A percentile compares a stretch with the other conserved stretches of the same genome.
Conservation (phyloP, 2,888 invertebrate species). For the Coleophora deauratella region DNA sequence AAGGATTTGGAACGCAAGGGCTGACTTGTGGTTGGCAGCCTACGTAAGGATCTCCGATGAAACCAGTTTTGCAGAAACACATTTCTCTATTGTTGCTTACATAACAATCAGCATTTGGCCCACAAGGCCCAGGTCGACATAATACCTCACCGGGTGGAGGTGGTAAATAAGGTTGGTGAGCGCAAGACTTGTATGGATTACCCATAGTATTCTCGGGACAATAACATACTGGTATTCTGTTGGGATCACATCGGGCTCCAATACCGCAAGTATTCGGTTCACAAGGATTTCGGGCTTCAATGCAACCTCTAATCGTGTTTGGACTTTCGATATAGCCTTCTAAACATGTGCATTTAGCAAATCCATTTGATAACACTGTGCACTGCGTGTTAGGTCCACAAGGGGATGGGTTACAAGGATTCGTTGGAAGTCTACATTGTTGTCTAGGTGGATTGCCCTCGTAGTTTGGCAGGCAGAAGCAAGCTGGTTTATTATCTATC, state of each 20-base stretch:
- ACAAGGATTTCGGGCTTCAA: conserved; percentile 85
- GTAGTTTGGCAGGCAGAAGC: conserved; percentile 91
- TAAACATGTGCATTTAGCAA: conserved; percentile 90
- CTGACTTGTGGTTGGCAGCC: conserved; percentile 82
- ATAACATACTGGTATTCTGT: conserved; percentile 85
- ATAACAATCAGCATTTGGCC: conserved; percentile 87
- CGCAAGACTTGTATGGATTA: conserved; percentile 87
- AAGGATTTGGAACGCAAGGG: conserved; percentile 86
- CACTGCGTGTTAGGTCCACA: conserved; percentile 94
- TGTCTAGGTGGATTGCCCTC: conserved; percentile 87
- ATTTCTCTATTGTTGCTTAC: conserved; percentile 86
- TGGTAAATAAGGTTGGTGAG: conserved; percentile 68
- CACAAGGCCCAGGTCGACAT: conserved; percentile 89
- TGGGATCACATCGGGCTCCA: conserved; percentile 86
- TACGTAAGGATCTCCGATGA: conserved; percentile 84
- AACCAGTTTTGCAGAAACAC: conserved; percentile 86
- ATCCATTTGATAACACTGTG: conserved; percentile 82
- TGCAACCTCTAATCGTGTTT: conserved; percentile 89
- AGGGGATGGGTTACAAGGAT: conserved; percentile 88
- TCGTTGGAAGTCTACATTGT: conserved; percentile 80
- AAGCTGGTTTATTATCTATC: conserved; percentile 82
- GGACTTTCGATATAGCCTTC: conserved; percentile 89
- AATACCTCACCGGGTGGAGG: conserved; percentile 73
- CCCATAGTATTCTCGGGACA: conserved; percentile 88
- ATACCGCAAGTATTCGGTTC: conserved; percentile 87